Evolutionary conservation across 2,113 vertebrate genomes (phyloP), one percentile per base, ranked within the genome.

Genomic region (Podarcis raffonei): DNA sequence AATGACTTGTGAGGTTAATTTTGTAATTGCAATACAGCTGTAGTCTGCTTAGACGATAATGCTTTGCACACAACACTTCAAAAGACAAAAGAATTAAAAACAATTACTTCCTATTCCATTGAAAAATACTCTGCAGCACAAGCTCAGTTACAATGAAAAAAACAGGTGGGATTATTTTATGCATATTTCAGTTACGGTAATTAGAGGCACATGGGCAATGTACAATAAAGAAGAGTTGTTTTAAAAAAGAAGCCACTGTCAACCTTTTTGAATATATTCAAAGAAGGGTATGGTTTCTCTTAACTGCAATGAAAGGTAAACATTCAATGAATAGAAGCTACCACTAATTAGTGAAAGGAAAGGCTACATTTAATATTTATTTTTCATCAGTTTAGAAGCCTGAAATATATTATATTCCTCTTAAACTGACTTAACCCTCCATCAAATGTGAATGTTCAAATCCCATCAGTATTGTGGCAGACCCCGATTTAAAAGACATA

Each of bases 11-110:
- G 88, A 91, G 81, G 25, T 88, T 93, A 89, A 93, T 87, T 81
- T 89, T 92, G 78, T 87, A 92, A 92, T 81, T 94, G 90, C 84
- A 94, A 92, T 93, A 94, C 94, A 93, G 86, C 84, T 89, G 87
- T 77, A 95, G 86, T 81, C 92, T 75, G 86, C 90, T 89, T 88
- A 74, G 37, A 91, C 92, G 93, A 93, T 57, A 82, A 89, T 87
- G 91, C 92, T 90, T 75, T 2, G 90, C 77, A 75, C 91, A 91
- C 6, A 23, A 90, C 0, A 71, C 30, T 89, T 79, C 32, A 57
- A 84, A 92, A 91, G 57, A 35, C 68, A 83, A 91, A 93, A 95
- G 5, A 87, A 90, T 82, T 76, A 94, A 77, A 77, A 69, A 93
- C 87, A 0, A 89, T 95, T 91, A 76, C 83, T 87, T 82, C 92